These are phyloP conservation scores for Sarcophaga variegata DNA, from an alignment of 2,888 invertebrate genomes.

Conservation along the genomic window DNA sequence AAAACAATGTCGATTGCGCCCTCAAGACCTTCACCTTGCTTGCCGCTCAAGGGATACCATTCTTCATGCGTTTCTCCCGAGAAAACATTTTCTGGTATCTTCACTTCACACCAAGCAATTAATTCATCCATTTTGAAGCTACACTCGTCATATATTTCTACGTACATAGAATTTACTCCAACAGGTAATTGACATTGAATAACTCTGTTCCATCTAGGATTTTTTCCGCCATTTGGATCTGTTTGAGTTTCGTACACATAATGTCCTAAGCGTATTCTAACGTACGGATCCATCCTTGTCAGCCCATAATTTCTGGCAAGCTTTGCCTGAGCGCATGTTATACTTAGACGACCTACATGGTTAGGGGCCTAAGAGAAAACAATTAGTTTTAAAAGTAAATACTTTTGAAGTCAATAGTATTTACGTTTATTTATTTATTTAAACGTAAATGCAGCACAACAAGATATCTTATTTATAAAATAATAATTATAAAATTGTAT, in stretches of 20 bases:
- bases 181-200: conserved; percentile 90
- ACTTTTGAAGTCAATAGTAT: neutral
- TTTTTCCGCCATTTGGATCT: conserved; percentile 96
- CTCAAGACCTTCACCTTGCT: conserved; percentile 96
- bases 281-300: conserved; percentile 98
- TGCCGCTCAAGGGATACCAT: conserved; percentile 96
- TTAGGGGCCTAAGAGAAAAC: conserved; percentile 71
- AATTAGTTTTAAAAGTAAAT: neutral
- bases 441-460: no score
- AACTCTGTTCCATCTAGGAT: conserved; percentile 97
- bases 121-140: conserved; percentile 98
- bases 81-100: conserved; percentile 92
- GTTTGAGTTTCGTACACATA: conserved; percentile 98
- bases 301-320: conserved; percentile 97
- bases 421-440: neutral
- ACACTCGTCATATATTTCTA: conserved; percentile 98
- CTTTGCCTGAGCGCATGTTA: conserved; percentile 95
- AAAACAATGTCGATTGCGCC: conserved; percentile 96
- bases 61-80: conserved; percentile 96
- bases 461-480: no score
- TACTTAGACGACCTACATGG: conserved; percentile 87
- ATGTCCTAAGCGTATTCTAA: conserved; percentile 95
- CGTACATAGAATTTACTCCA: conserved; percentile 92
- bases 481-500: no score
- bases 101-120: conserved; percentile 96